Base-by-base conservation (phyloP, 1,140 invertebrate genomes). In the Dinoponera quadriceps region DNA sequence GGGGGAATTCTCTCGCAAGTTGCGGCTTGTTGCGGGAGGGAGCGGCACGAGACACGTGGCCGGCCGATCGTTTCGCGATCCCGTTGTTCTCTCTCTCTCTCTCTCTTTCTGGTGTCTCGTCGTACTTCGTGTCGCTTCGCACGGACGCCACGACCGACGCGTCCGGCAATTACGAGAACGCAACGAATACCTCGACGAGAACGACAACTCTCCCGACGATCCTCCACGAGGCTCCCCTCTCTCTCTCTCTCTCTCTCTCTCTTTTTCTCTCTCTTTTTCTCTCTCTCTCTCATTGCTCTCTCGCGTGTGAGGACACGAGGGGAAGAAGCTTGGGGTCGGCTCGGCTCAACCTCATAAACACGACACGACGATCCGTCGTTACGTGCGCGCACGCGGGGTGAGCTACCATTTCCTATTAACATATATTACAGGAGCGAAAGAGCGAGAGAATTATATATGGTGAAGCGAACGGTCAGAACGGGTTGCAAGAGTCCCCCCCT, bases 351-450 rank as follows among this genome's bases (percentile, higher is more conserved):
- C 86, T 85, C 84, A 65, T 89, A 88, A 90, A 89, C 88, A 87
- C 82, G 86, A 88, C 83, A 78, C 73, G 49, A 62, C 68, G 69
- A 83, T 85, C 85, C 57, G 66, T 82, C 65, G 66, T 85, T 82
- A 85, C 66, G 71, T 55, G 38, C 38, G 38, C 2, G 33, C 33
- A 33, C 38, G 38, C 38, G 78, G 83, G 62, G 69, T 68, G 48
- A 68, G 51, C 62, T 88, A 69, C 71, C 74, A 86, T 85, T 78
- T 86, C 87, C 74, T 88, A 90, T 90, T 90, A 89, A 85, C 89
- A 90, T 90, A 90, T 90, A 89, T 90, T 90, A 89, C 83, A 85
- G 74, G n/a, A 11, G 9, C 38, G 38, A 44, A 9, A 44, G 38
- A 33, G 33, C 2, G 33, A 33, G 33, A 33, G 33, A 33, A 33